A percentile compares a stretch with the other conserved stretches of the same genome.
Evolutionary conservation across 1,140 invertebrate genomes (phyloP).

Genomic region (Lutraria rhynchaena): DNA sequence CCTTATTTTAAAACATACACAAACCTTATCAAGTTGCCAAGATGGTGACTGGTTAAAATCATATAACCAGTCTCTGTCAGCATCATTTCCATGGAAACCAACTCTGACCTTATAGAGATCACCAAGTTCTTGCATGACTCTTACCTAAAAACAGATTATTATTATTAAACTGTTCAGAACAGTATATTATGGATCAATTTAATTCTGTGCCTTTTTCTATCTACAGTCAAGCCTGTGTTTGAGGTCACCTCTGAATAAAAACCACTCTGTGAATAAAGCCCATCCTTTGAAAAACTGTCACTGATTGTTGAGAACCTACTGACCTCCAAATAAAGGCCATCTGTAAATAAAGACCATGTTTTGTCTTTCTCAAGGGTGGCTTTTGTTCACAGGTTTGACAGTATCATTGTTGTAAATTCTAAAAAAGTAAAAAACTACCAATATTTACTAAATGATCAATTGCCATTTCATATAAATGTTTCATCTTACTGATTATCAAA

Average conservation of each 20-base stretch:
- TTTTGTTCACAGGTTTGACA: neutral
- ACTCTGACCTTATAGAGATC: slow-evolving; percentile 74
- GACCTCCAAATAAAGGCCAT: no score
- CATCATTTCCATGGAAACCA: slow-evolving; percentile 69
- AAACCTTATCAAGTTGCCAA: slow-evolving; percentile 75
- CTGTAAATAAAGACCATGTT: no score
- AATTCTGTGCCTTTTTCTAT: neutral
- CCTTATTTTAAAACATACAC: neutral
- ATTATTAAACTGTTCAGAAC: slow-evolving; percentile 5
- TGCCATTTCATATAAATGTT: no score
- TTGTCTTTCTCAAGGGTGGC: no score
- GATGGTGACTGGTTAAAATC: slow-evolving; percentile 54
- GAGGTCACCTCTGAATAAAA: no score
- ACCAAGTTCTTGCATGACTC: slow-evolving; percentile 62
- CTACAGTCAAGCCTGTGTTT: no score
- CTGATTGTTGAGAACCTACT: no score
- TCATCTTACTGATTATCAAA: no score
- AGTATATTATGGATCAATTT: neutral
- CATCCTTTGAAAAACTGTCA: no score
- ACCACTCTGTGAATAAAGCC: no score
- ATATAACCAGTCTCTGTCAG: slow-evolving; percentile 65
- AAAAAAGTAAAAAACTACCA: neutral
- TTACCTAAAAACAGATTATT: no score
- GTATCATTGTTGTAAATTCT: neutral
- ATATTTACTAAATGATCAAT: no score